Evolutionary conservation across 1,140 invertebrate genomes (phyloP), one percentile per base, ranked within the genome.

Genomic region (Neodiprion fabricii): DNA sequence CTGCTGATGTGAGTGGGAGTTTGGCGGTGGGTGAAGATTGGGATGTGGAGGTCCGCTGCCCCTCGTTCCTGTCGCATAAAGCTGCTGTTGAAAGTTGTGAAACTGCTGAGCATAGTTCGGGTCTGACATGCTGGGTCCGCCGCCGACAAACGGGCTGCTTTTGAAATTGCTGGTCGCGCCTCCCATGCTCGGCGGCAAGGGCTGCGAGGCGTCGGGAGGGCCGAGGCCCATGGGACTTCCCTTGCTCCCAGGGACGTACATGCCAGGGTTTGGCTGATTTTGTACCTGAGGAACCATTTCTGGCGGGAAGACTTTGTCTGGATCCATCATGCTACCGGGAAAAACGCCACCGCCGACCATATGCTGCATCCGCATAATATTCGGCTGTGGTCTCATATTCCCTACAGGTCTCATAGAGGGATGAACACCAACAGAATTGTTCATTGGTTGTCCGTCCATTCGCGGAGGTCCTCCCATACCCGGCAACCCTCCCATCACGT

Each of bases 61-160:
- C 76, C 95, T 90, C 23, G 94, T 96, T 74, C 95, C 95, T 10
- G 96, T 98, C 40, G 96, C 96, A 89, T 98, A 97, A 73, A 97
- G 88, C 86, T 97, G 96, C 84, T 97, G 96, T 83, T 98, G 96
- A 90, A 98, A 97, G 88, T 97, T 96, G 86, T 97, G 96, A 89
- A 96, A 97, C 90, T 97, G 96, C 85, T 96, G 95, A 81, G 96
- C 96, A 89, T 97, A 97, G 84, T 96, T 96, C 12, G 96, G 95
- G 90, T 97, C 96, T 68, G 93, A 92, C 72, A 95, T 96, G 14
- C 93, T 95, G 3, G 95, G 95, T 12, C 95, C 94, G 71, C 95
- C 92, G 80, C 95, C 94, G 67, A 96, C 93, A 82, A 96, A 96
- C 7, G 94, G 90, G 65, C 94, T 93, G 78, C 92, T 94, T 83